A percentile compares a stretch with the other conserved stretches of the same genome.
Evolutionary conservation across 2,797 vertebrate genomes (phyloP).

Genomic region (Sternotherus odoratus): DNA sequence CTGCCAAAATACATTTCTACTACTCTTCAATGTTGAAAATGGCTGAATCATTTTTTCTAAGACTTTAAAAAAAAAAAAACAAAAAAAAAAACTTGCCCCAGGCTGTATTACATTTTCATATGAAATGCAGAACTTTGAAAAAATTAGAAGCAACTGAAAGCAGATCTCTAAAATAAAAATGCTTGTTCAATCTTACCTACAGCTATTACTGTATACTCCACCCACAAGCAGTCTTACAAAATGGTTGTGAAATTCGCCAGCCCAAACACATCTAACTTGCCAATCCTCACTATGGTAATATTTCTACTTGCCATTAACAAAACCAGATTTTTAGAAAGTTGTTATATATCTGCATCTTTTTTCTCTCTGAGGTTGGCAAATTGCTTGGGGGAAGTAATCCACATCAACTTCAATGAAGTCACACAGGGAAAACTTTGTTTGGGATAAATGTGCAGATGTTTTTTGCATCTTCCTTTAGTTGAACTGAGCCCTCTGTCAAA

Average conservation of each 20-base stretch:
- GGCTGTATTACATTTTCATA: constrained; percentile 4
- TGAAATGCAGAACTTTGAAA: constrained; percentile 27
- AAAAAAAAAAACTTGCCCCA: background rate
- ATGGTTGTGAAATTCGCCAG: constrained; percentile 39
- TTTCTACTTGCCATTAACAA: constrained; percentile 41
- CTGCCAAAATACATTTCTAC: background rate
- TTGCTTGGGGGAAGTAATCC: constrained; percentile 60
- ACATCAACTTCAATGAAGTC: constrained; percentile 54
- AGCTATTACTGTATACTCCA: constrained; percentile 46
- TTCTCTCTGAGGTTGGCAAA: constrained; percentile 50
- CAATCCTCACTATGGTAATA: constrained; percentile 54
- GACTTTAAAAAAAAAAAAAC: too few species aligned
- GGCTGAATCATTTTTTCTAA: background rate
- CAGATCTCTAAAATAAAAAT: constrained; percentile 18
- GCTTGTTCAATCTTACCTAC: constrained; percentile 36
- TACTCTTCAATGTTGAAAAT: background rate
- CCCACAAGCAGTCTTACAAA: constrained; percentile 54
- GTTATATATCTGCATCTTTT: background rate
- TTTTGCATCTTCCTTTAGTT: constrained; percentile 43
- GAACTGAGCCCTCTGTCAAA: background rate
- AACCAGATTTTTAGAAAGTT: background rate
- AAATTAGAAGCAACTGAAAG: constrained; percentile 27
- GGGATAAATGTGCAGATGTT: constrained; percentile 48
- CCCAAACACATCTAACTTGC: constrained; percentile 56
- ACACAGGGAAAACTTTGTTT: constrained; percentile 34